phyloP scores from a whole-genome alignment of 2,888 invertebrate genomes.

The Saturnia pavonia region DNA sequence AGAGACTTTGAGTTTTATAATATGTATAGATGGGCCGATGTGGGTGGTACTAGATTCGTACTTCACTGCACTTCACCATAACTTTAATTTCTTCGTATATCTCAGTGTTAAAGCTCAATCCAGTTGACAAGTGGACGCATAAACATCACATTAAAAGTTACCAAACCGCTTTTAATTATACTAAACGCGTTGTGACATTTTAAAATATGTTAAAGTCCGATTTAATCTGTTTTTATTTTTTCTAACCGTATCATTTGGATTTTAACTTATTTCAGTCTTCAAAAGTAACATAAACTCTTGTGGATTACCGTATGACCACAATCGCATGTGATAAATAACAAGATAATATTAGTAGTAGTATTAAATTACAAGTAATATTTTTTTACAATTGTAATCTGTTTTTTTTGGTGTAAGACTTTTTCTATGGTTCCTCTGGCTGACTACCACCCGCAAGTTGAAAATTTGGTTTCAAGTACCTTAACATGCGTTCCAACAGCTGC shows the following conservation, averaged over 20 bases:
- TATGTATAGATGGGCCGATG: background rate
- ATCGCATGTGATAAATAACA: too few species aligned
- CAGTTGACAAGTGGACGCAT: background rate
- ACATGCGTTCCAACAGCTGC: too few species aligned
- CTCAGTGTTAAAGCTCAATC: background rate
- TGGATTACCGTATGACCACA: background rate
- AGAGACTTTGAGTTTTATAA: too few species aligned
- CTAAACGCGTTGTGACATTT: background rate
- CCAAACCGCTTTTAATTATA: background rate
- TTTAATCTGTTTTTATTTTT: background rate
- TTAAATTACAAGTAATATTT: too few species aligned
- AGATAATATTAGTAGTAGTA: too few species aligned
- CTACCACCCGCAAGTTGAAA: too few species aligned
- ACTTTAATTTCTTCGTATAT: background rate
- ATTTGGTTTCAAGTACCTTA: too few species aligned
- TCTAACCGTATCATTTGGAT: background rate
- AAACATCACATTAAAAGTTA: background rate
- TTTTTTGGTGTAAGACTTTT: too few species aligned
- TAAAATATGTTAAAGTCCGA: background rate
- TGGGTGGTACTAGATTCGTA: background rate
- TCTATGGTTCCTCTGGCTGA: too few species aligned
- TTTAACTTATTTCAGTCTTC: too few species aligned
- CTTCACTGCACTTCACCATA: background rate
- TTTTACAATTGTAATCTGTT: too few species aligned
- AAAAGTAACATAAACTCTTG: too few species aligned